Evolutionary conservation across 2,113 vertebrate species (phyloP).

Genomic region (Tauraco erythrolophus): DNA sequence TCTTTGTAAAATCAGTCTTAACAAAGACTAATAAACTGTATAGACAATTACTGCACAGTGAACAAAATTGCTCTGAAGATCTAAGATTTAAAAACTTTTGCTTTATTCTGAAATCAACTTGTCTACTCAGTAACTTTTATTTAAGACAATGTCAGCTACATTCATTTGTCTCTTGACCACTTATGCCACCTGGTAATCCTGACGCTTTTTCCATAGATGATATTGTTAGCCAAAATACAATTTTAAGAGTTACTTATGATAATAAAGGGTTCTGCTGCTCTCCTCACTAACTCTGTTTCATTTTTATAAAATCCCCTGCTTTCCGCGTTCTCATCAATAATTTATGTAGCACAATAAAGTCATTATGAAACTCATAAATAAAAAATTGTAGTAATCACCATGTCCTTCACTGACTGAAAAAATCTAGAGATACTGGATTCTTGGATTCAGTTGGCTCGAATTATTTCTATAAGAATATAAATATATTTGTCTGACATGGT

Average conservation of each 20-base stretch:
- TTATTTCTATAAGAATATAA: not conserved
- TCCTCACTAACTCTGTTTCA: not conserved
- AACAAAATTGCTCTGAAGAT: not conserved
- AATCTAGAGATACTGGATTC: not conserved
- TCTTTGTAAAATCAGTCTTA: not conserved
- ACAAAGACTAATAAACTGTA: not conserved
- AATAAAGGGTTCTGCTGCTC: fast-evolving
- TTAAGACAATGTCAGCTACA: not conserved
- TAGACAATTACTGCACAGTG: not conserved
- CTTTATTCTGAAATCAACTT: not conserved
- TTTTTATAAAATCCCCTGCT: not conserved
- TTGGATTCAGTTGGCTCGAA: not conserved
- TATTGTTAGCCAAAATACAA: not conserved
- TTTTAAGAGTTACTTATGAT: not conserved
- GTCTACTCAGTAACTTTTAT: not conserved
- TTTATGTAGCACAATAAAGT: not conserved
- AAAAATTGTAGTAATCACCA: not conserved
- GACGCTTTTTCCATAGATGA: not conserved
- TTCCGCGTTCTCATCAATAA: not conserved
- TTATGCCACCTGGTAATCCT: not conserved
- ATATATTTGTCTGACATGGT: not conserved
- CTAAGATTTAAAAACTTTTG: not conserved
- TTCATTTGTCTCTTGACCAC: not conserved
- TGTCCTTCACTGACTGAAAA: not conserved
- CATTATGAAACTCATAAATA: not conserved